Percentiles rank a stretch among this genome's conserved stretches.
phyloP scores from a whole-genome alignment of 2,113 vertebrate genomes.

The Seriola rivoliana region DNA sequence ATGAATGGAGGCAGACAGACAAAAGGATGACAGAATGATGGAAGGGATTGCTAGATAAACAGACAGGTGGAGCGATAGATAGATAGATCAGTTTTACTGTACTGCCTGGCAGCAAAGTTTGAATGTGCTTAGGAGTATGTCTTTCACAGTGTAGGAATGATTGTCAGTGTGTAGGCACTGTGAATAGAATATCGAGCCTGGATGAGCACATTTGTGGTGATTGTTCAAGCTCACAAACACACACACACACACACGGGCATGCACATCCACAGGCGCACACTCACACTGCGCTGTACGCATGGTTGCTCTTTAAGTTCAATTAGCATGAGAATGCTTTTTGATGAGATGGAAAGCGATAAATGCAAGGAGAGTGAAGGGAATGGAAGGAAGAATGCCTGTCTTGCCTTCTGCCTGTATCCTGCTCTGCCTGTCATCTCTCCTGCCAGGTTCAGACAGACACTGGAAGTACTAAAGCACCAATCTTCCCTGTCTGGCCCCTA shows the following conservation, averaged over 20 bases:
- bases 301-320: constrained; percentile 81
- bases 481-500: constrained; percentile 55
- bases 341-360: constrained; percentile 76
- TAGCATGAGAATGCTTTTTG: constrained; percentile 82
- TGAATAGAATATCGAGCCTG: constrained; percentile 67
- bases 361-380: constrained; percentile 54
- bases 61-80: constrained; percentile 68
- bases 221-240: constrained; percentile 52
- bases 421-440: constrained; percentile 22
- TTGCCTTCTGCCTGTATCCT: neutral
- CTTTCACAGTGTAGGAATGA: constrained; percentile 58
- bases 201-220: constrained; percentile 63
- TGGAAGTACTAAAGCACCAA: constrained; percentile 42
- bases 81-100: constrained; percentile 70
- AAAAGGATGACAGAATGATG: constrained; percentile 69
- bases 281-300: constrained; percentile 44
- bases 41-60: constrained; percentile 70
- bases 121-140: constrained; percentile 63
- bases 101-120: constrained; percentile 57
- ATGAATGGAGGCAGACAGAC: constrained; percentile 71
- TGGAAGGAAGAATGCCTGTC: constrained; percentile 8
- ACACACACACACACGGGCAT: neutral
- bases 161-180: constrained; percentile 58
- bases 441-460: constrained; percentile 53
- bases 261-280: constrained; percentile 2